phyloP scores from a whole-genome alignment of 2,797 vertebrate species.

The Acipenser ruthenus region DNA sequence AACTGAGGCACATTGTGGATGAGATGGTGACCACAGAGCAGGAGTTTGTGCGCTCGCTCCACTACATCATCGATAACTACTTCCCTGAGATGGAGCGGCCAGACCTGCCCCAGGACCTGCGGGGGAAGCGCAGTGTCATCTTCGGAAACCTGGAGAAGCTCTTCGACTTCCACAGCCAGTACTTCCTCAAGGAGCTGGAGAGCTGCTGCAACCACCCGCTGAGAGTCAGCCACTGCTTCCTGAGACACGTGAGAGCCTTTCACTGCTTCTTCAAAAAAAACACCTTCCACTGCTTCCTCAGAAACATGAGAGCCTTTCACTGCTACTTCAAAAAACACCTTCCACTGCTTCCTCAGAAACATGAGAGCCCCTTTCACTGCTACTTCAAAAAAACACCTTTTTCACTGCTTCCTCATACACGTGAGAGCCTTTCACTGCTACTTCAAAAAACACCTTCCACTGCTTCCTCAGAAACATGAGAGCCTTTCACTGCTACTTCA shows the following conservation, averaged over 20 bases:
- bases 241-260: slow-evolving; percentile 71
- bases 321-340: too few relatives aligned
- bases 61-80: slow-evolving; percentile 82
- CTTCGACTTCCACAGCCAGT: slow-evolving; percentile 85
- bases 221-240: slow-evolving; percentile 83
- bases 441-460: too few relatives aligned
- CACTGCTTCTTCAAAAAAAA: too few relatives aligned
- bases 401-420: too few relatives aligned
- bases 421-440: too few relatives aligned
- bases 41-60: slow-evolving; percentile 82
- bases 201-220: slow-evolving; percentile 83
- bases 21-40: slow-evolving; percentile 91
- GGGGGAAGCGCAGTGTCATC: slow-evolving; percentile 78
- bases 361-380: too few relatives aligned
- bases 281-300: too few relatives aligned
- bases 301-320: too few relatives aligned
- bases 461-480: too few relatives aligned
- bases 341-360: too few relatives aligned
- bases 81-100: slow-evolving; percentile 85
- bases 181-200: slow-evolving; percentile 88
- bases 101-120: slow-evolving; percentile 85
- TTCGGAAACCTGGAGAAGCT: slow-evolving; percentile 95
- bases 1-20: slow-evolving; percentile 79
- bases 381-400: too few relatives aligned
- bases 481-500: too few relatives aligned